These are phyloP conservation scores for Kryptolebias marmoratus DNA, from an alignment of 2,113 vertebrate species.

Conservation along the genomic window DNA sequence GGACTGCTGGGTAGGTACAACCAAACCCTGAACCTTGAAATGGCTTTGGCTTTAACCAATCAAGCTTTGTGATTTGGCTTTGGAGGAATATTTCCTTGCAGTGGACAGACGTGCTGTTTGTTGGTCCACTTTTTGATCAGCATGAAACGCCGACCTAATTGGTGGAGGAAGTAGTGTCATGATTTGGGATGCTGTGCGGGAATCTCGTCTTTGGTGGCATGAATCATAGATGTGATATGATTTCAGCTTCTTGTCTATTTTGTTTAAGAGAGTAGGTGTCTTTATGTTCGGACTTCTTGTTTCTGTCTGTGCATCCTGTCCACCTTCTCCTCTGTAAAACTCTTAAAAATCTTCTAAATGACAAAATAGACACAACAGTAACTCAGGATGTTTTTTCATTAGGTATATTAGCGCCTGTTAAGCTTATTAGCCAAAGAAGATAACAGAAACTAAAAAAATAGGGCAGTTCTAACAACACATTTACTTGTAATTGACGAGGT, in stretches of 20 bases:
- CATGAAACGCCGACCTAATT: slow-evolving; percentile 66
- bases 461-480: no score
- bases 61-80: slow-evolving; percentile 59
- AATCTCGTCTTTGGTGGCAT: slow-evolving; percentile 17
- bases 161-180: slow-evolving; percentile 21
- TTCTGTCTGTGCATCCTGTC: slow-evolving; percentile 36
- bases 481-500: no score
- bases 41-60: slow-evolving; percentile 66
- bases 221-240: slow-evolving; percentile 14
- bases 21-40: slow-evolving; percentile 28
- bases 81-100: slow-evolving; percentile 33
- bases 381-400: no score
- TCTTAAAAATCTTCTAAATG: neutral
- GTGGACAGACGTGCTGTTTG: slow-evolving; percentile 25
- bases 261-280: slow-evolving; percentile 19
- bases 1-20: slow-evolving; percentile 76
- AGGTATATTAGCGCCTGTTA: no score
- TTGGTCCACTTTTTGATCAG: slow-evolving; percentile 55
- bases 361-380: neutral
- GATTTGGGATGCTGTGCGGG: slow-evolving; percentile 29
- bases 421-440: no score
- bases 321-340: neutral
- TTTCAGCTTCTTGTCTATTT: slow-evolving; percentile 41
- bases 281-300: slow-evolving; percentile 19
- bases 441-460: no score